Base-by-base conservation (phyloP, 2,888 invertebrate species). In the Ichneumoninae sp. region DNA sequence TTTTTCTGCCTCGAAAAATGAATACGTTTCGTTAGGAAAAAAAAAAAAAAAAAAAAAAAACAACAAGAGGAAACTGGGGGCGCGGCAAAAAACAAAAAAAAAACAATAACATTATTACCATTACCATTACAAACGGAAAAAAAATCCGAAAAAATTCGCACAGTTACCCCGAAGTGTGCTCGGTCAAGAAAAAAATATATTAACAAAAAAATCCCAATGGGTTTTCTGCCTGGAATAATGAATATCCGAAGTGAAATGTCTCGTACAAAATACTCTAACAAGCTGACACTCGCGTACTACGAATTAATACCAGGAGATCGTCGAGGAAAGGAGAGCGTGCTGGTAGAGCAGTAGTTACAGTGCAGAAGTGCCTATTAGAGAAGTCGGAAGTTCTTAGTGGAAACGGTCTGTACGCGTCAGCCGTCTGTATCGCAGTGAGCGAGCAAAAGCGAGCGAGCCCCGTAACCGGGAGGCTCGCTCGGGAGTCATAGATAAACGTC, bases 401-500 rank as follows among this genome's bases (percentile, higher is more conserved):
- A 82, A 82, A 78, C 36, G 40, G 72, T 78, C 40, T 71, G 60
- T 75, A 54, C 66, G 68, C 50, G 50, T 26, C 52, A 22, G 47
- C 47, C 50, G 78, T 78, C 19, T 62, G 50, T 30, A 62, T 71
- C 30, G 68, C 57, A 65, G 74, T 65, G 52, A 65, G 54, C 36
- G 50, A 50, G 65, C 47, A 30, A 54, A 33, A 74, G 74, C 62
- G 66, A 76, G 74, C 57, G 71, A 60, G 82, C 70, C 33, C 71
- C 74, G 70, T 71, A 65, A 74, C 22, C 40, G 70, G 26, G 57
- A 19, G 72, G 78, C 70, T 75, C 78, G 85, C 74, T 16, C 30
- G 33, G 78, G 77, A 79, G 80, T 81, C 79, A 84, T 80, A 86
- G 87, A 87, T 87, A 86, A 87, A 79, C 80, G 82, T 81, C 57